Conservation (phyloP, 2,797 vertebrate genomes). For the Carcharodon carcharias region DNA sequence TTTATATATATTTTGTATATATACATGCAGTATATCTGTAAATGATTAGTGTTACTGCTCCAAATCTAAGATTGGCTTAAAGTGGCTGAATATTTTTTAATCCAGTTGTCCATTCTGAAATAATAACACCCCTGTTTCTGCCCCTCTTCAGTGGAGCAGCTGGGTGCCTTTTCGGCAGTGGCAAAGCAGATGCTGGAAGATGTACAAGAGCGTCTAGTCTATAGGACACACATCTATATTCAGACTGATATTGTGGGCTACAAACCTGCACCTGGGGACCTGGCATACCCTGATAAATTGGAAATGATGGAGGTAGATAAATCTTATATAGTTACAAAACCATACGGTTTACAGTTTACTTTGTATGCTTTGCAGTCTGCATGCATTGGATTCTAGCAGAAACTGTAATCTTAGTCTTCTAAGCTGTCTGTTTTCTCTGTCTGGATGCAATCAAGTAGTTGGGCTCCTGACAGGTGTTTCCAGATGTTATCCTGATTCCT, state of each 20-base stretch:
- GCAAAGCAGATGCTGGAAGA: constrained; percentile 98
- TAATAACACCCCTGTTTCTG: not conserved
- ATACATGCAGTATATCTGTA: not conserved
- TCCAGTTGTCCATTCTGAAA: not conserved
- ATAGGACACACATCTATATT: constrained; percentile 95
- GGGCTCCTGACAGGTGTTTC: not conserved
- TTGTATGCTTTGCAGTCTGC: not conserved
- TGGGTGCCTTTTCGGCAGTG: constrained; percentile 82
- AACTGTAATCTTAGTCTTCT: not conserved
- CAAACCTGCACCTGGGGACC: constrained; percentile 86
- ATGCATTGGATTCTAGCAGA: not conserved
- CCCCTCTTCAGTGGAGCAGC: constrained; percentile 64
- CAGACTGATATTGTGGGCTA: constrained; percentile 92
- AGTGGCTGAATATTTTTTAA: not conserved
- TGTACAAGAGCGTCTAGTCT: constrained; percentile 91
- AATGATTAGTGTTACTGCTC: not conserved
- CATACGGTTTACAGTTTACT: not conserved
- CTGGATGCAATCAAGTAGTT: not conserved
- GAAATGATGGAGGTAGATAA: constrained; percentile 91
- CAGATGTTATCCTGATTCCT: not conserved
- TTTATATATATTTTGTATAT: not conserved
- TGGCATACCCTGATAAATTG: constrained; percentile 93
- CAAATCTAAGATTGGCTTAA: not conserved
- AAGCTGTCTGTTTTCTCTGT: not conserved
- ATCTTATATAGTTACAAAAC: not conserved